Evolutionary conservation across 2,113 vertebrate species (phyloP), one percentile per base, ranked within the genome.

Genomic region (Gopherus evgoodei): DNA sequence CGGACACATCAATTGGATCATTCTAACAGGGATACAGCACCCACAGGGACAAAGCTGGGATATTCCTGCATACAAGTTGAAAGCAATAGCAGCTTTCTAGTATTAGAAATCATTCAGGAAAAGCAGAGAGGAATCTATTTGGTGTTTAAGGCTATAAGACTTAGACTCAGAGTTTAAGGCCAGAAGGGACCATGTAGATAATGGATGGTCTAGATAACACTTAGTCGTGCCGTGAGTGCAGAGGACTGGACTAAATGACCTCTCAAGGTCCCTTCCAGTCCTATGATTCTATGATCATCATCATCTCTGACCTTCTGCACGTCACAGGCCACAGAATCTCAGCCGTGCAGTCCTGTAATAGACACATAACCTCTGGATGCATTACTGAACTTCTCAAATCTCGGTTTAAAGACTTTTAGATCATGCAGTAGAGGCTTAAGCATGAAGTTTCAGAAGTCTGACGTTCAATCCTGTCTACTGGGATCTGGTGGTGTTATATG

Each of bases 1-100:
- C 54, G 91, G 95, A 94, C 89, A 72, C 95, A 91, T 94, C 93
- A 88, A 1, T 65, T 49, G 65, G 79, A 90, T 95, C 75, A 85
- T 95, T 13, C 81, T 83, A 93, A 94, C 42, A 88, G 83, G 49
- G 86, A 62, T 57, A 35, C n/a, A 92, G 79, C 93, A 59, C 95
- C 95, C 90, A 97, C 96, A 80, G 62, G 54, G 62, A 88, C 65
- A 69, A 81, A 95, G 14, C 21, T 85, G 65, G 83, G 86, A 65
- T 79, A 16, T 65, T 96, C 75, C 91, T 44, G 53, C 81, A 11
- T 27, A 6, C 4, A 65, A 87, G 83, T 91, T 78, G 54, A 76
- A 0, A 1, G 1, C 50, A n/a, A 27, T 10, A 0, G 7, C 80
- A 50, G 56, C 65, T 69, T 21, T 75, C 44, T 47, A 75, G 16